Percentiles rank a stretch among this genome's conserved stretches.
Evolutionary conservation across 2,797 vertebrate genomes (phyloP).

Genomic region (Sebastes wilsoni): DNA sequence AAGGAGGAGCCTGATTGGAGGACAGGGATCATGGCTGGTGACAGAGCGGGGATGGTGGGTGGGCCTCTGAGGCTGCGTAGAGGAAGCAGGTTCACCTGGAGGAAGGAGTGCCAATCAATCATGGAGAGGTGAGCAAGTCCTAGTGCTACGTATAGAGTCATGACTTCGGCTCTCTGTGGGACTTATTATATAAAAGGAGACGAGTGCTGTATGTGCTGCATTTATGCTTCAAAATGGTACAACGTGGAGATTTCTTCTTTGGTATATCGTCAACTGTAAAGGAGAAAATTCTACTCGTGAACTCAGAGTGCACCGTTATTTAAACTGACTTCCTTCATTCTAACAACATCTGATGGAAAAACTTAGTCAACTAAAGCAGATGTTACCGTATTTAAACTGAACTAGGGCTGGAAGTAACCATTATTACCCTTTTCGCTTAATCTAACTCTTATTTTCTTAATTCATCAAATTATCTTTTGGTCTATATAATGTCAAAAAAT

Average conservation of each 20-base stretch:
- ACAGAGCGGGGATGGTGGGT: conserved; percentile 71
- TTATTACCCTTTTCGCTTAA: neutral
- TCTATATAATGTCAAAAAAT: neutral
- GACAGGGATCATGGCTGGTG: conserved; percentile 77
- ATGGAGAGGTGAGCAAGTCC: conserved; percentile 84
- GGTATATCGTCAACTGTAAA: neutral
- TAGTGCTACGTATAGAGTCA: neutral
- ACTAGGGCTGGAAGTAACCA: neutral
- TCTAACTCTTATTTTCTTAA: too few species aligned
- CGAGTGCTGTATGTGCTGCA: neutral
- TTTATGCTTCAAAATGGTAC: neutral
- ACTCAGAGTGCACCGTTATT: neutral
- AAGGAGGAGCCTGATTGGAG: conserved; percentile 89
- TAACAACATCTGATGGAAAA: neutral
- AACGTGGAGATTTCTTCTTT: neutral
- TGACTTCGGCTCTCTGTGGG: neutral
- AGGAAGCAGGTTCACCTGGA: conserved; percentile 88
- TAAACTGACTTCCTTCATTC: neutral
- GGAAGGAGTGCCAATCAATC: conserved; percentile 88
- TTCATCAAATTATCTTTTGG: too few species aligned
- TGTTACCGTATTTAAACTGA: neutral
- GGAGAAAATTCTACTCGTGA: neutral
- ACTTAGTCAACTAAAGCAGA: fast-evolving
- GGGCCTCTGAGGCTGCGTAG: conserved; percentile 84
- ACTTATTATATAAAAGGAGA: neutral